A percentile compares a stretch with the other conserved stretches of the same genome.
Conservation (phyloP, 2,888 invertebrate genomes). For the Drosophila nr. perissopoda region DNA sequence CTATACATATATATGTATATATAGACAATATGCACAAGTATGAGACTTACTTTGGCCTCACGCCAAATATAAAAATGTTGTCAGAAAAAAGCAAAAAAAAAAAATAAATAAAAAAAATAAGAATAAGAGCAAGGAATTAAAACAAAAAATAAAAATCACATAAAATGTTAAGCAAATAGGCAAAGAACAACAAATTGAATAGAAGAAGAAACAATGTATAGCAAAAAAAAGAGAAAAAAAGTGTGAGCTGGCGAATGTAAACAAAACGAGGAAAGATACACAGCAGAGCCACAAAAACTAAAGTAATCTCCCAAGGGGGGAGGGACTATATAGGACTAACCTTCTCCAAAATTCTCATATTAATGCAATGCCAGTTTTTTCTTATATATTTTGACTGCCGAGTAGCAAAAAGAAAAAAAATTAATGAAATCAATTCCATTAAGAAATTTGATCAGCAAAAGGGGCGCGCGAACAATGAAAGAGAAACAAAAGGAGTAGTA, state of each 20-base stretch:
- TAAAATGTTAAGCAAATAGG: conserved; percentile 74
- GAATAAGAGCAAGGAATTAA: conserved; percentile 11
- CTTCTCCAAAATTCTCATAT: conserved; percentile 20
- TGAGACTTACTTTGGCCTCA: conserved; percentile 72
- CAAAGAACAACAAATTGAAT: conserved; percentile 71
- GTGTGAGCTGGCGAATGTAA: conserved; percentile 63
- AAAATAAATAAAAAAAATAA: conserved; percentile 24
- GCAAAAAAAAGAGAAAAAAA: conserved; percentile 16
- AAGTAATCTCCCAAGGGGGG: conserved; percentile 29
- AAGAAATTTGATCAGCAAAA: conserved; percentile 44
- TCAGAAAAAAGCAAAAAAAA: conserved; percentile 39
- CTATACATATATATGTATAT: conserved; percentile 18
- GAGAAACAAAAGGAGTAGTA: background rate
- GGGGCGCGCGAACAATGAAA: background rate
- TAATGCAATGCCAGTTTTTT: conserved; percentile 14
- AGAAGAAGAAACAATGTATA: conserved; percentile 47
- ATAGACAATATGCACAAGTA: conserved; percentile 19
- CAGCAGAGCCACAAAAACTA: conserved; percentile 68
- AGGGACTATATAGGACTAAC: background rate
- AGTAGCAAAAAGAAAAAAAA: conserved; percentile 9
- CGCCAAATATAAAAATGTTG: conserved; percentile 71
- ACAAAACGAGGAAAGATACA: conserved; percentile 76
- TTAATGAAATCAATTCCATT: conserved; percentile 21
- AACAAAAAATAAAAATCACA: conserved; percentile 62
- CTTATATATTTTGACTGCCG: conserved; percentile 43